These are phyloP conservation scores for Drosophila maculinotata DNA, from an alignment of 2,888 invertebrate species.

Conservation along the genomic window DNA sequence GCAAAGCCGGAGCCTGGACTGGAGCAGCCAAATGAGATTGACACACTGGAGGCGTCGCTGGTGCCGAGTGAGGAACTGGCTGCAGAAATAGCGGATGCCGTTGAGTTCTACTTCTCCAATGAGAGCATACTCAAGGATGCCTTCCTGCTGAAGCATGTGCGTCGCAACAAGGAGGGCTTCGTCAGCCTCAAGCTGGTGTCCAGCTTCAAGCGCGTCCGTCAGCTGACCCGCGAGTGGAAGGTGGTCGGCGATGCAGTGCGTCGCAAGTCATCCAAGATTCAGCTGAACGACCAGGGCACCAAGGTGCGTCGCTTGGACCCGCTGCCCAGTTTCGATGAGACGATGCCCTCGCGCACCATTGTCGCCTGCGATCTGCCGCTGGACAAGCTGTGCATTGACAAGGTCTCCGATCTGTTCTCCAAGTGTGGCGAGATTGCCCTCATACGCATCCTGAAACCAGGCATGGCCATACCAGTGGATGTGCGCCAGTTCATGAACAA, in stretches of 20 bases:
- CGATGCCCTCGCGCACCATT: conserved; percentile 95
- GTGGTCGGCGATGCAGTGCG: conserved; percentile 94
- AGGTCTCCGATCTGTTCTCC: conserved; percentile 95
- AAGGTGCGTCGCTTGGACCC: conserved; percentile 94
- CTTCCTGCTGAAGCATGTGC: conserved; percentile 96
- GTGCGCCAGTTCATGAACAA: conserved; percentile 95
- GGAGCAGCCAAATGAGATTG: conserved; percentile 79
- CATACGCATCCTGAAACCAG: conserved; percentile 94
- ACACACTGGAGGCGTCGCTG: conserved; percentile 82
- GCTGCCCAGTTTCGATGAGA: conserved; percentile 95
- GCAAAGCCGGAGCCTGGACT: conserved; percentile 17
- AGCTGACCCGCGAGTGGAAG: conserved; percentile 96
- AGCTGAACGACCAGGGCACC: conserved; percentile 95
- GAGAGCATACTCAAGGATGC: conserved; percentile 98
- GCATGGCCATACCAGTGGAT: conserved; percentile 95
- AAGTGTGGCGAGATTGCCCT: conserved; percentile 95
- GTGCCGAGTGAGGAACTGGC: conserved; percentile 91
- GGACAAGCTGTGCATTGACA: conserved; percentile 94
- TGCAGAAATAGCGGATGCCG: conserved; percentile 92
- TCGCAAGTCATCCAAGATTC: conserved; percentile 91
- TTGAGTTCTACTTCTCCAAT: conserved; percentile 98
- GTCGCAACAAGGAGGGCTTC: conserved; percentile 97
- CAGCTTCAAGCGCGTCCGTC: conserved; percentile 97
- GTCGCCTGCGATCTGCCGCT: conserved; percentile 94
- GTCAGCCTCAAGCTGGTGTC: conserved; percentile 97